Evolutionary conservation across 2,888 invertebrate species (phyloP).

Genomic region (Lasius platythorax): DNA sequence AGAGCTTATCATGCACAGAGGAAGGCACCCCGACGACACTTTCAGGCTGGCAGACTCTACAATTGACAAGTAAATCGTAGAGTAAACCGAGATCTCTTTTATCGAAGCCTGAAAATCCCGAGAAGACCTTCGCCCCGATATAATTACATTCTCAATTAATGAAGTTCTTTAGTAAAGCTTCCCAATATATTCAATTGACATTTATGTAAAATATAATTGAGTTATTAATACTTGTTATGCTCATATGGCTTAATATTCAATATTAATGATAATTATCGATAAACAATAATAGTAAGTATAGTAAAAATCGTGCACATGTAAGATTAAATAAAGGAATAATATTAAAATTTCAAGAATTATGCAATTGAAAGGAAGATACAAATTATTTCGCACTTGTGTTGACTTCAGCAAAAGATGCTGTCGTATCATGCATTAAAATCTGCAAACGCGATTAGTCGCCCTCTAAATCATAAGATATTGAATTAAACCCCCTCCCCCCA

Average conservation of each 20-base stretch:
- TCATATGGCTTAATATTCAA: neutral
- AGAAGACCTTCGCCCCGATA: constrained; percentile 20
- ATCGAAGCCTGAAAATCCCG: constrained; percentile 27
- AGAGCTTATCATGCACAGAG: constrained; percentile 27
- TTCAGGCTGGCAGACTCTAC: constrained; percentile 19
- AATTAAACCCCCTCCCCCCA: neutral
- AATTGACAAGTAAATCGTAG: neutral
- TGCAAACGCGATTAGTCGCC: neutral
- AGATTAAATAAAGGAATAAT: neutral
- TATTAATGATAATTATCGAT: constrained; percentile 14
- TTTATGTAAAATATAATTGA: constrained; percentile 11
- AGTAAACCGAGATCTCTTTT: neutral
- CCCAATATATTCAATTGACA: neutral
- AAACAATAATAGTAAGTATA: neutral
- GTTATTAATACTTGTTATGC: neutral
- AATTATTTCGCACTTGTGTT: constrained; percentile 5
- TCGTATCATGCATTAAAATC: constrained; percentile 32
- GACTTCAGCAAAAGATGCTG: neutral
- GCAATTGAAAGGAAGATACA: neutral
- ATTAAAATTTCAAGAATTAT: neutral
- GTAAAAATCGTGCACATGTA: constrained; percentile 29
- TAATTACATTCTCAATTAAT: constrained; percentile 4
- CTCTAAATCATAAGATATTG: neutral
- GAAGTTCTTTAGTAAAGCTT: neutral
- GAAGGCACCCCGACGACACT: constrained; percentile 28